These are phyloP conservation scores for Podilymbus podiceps DNA, from an alignment of 2,113 vertebrate species.

Conservation along the genomic window DNA sequence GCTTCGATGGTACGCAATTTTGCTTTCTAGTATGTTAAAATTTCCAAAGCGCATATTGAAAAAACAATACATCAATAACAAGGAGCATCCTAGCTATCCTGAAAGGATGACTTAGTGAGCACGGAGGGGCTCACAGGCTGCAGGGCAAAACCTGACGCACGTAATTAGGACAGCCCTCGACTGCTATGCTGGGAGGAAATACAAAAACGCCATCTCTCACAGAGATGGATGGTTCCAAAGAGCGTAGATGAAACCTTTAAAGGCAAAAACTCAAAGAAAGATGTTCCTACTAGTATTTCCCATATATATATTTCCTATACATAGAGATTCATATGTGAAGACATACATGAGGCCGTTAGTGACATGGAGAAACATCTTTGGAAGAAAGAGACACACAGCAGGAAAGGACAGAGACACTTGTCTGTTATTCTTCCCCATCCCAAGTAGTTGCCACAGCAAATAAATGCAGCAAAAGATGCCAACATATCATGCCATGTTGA, in stretches of 20 bases:
- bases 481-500: neutral
- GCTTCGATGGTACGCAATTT: neutral
- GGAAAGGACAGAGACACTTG: neutral
- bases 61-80: neutral
- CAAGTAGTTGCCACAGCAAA: neutral
- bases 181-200: neutral
- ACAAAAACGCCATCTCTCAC: neutral
- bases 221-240: neutral
- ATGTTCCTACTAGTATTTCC: neutral
- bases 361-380: neutral
- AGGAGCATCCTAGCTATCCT: neutral
- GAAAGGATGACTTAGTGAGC: neutral
- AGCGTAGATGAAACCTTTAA: neutral
- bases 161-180: neutral
- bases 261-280: neutral
- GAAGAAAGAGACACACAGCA: neutral
- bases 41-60: neutral
- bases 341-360: rapidly evolving
- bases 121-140: neutral
- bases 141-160: neutral
- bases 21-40: neutral
- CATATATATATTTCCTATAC: neutral
- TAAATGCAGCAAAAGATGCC: neutral
- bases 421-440: neutral
- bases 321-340: neutral